A percentile compares a stretch with the other conserved stretches of the same genome.
These are phyloP conservation scores for Anas georgica DNA, from an alignment of 2,797 vertebrate genomes.

Conservation along the genomic window DNA sequence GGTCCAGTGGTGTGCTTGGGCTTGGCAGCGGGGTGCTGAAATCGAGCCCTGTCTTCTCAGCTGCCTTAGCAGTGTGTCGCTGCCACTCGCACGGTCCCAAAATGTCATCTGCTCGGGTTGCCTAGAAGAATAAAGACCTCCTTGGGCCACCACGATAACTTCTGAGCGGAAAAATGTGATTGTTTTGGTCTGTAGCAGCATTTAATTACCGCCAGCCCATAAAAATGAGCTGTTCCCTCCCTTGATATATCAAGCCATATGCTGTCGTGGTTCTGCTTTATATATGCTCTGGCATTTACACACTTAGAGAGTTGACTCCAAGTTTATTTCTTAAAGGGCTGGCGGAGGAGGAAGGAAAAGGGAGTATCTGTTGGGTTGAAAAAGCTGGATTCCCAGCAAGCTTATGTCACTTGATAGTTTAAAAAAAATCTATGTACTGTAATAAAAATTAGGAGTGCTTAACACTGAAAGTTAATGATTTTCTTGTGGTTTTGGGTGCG, in stretches of 20 bases:
- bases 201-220: neutral
- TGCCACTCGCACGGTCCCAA: neutral
- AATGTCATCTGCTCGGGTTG: neutral
- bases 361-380: neutral
- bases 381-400: neutral
- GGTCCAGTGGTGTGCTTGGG: neutral
- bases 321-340: neutral
- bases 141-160: neutral
- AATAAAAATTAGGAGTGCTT: neutral
- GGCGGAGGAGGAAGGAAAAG: neutral
- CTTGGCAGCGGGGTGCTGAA: neutral
- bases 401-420: neutral
- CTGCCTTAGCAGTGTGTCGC: neutral
- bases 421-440: neutral
- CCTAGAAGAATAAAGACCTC: neutral
- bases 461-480: neutral
- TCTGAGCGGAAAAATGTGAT: neutral
- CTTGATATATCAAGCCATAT: neutral
- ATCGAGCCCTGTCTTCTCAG: neutral
- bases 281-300: neutral
- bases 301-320: neutral
- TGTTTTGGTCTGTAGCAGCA: neutral
- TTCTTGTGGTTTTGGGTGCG: neutral
- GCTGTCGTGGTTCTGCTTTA: neutral
- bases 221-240: neutral